Percentiles rank a stretch among this genome's conserved stretches.
Conservation (phyloP, 2,113 vertebrate genomes). For the Diadophis punctatus region DNA sequence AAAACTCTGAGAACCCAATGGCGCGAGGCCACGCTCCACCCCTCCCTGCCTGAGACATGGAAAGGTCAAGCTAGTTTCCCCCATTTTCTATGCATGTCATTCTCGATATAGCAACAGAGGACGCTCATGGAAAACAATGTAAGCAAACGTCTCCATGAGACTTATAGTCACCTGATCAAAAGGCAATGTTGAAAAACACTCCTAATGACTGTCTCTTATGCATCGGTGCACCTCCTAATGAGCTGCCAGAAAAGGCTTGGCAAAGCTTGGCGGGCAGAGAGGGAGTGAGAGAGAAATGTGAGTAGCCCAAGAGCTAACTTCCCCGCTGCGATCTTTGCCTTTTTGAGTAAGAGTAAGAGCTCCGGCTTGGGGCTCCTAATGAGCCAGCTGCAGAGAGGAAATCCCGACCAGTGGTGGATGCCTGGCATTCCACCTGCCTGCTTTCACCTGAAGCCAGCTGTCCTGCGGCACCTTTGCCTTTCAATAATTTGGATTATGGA, state of each 20-base stretch:
- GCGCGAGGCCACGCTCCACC: conserved; percentile 20
- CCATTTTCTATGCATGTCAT: conserved; percentile 76
- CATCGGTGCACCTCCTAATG: conserved; percentile 99
- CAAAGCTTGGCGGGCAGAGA: conserved; percentile 91
- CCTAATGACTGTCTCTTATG: conserved; percentile 99
- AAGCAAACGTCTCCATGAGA: conserved; percentile 79
- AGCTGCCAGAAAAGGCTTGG: conserved; percentile 99
- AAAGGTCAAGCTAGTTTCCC: conserved; percentile 77
- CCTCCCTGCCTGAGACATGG: conserved; percentile 62
- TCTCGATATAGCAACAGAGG: conserved; percentile 75
- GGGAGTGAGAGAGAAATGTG: conserved; percentile 76
- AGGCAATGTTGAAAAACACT: conserved; percentile 90
- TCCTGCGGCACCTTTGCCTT: conserved; percentile 81
- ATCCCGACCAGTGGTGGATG: conserved; percentile 73
- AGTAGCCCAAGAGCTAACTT: conserved; percentile 96
- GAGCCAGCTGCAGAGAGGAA: conserved; percentile 90
- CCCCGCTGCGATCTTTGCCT: conserved; percentile 98
- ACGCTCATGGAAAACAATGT: conserved; percentile 80
- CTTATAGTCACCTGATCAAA: conserved; percentile 95
- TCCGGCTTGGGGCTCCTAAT: conserved; percentile 89
- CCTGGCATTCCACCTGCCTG: conserved; percentile 89
- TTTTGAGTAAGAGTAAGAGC: conserved; percentile 90
- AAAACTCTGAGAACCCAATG: conserved; percentile 64
- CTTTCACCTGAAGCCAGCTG: conserved; percentile 87
- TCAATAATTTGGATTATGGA: conserved; percentile 97